Conservation (phyloP, 1,140 invertebrate species). For the Phthorimaea operculella region DNA sequence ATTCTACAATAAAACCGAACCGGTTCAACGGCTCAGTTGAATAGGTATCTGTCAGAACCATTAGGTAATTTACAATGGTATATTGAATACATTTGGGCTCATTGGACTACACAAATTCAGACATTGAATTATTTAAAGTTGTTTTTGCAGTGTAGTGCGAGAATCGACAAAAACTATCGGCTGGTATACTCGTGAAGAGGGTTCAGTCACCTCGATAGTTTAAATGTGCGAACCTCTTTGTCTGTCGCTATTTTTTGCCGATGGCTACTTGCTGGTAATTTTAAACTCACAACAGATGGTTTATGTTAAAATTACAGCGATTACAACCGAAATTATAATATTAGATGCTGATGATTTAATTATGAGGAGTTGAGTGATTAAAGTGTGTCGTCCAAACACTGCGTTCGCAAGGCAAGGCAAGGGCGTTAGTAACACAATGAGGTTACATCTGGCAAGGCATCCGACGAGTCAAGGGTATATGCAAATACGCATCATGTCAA, state of each 20-base stretch:
- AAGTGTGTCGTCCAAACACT: constrained; percentile 10
- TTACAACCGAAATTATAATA: not conserved
- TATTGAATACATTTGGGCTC: constrained; percentile 21
- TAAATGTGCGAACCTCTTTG: constrained; percentile 61
- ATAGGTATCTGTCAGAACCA: constrained; percentile 3
- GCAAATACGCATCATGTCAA: constrained; percentile 50
- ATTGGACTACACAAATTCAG: constrained; percentile 25
- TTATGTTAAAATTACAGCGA: not conserved
- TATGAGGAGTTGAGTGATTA: constrained; percentile 26
- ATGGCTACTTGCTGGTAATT: constrained; percentile 41
- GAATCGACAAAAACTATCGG: constrained; percentile 55
- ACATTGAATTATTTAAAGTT: constrained; percentile 41
- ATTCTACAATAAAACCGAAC: not conserved
- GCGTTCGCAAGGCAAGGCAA: constrained; percentile 23
- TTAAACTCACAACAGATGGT: constrained; percentile 15
- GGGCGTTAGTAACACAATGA: constrained; percentile 25
- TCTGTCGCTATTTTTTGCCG: constrained; percentile 53
- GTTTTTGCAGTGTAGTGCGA: constrained; percentile 39
- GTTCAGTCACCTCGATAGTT: constrained; percentile 57
- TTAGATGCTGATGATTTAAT: not conserved
- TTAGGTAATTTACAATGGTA: constrained; percentile 5
- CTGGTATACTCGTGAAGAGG: constrained; percentile 35
- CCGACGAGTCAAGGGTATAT: constrained; percentile 43
- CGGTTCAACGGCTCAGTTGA: not conserved
- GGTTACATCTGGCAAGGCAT: constrained; percentile 34